Conservation (phyloP, 2,113 vertebrate genomes). For the Oryctolagus cuniculus region DNA sequence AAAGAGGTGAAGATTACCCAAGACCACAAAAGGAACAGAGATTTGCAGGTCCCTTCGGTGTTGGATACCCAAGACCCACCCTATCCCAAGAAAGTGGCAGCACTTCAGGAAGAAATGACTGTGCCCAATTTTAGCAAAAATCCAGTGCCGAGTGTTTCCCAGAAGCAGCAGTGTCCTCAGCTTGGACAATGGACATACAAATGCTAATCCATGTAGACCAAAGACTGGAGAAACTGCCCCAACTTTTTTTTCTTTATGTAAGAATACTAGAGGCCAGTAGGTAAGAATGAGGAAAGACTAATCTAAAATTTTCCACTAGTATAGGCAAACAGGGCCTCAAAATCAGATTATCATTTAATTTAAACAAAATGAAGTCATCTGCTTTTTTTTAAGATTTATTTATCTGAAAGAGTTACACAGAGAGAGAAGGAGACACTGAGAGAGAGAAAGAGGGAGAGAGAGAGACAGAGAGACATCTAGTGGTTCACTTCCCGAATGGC, state of each 20-base stretch:
- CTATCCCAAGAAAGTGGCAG: neutral
- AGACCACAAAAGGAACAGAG: conserved; percentile 43
- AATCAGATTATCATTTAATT: conserved; percentile 35
- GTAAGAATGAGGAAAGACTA: neutral
- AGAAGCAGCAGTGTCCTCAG: neutral
- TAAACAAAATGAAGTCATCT: conserved; percentile 17
- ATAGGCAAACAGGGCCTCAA: neutral
- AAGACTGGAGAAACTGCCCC: neutral
- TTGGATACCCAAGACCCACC: conserved; percentile 1
- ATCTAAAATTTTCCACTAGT: neutral
- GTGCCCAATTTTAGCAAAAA: neutral
- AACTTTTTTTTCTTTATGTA: neutral
- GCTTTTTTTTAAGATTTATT: neutral
- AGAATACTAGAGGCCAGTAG: neutral
- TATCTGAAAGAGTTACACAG: no score
- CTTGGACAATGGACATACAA: neutral
- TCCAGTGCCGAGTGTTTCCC: neutral
- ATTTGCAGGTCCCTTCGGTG: neutral
- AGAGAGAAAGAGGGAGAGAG: no score
- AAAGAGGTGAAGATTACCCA: conserved; percentile 10
- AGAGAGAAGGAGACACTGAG: no score
- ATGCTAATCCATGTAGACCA: neutral
- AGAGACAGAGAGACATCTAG: no score
- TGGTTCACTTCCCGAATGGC: no score
- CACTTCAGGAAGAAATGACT: neutral